Evolutionary conservation across 2,797 vertebrate genomes (phyloP).

Genomic region (Iguana delicatissima): DNA sequence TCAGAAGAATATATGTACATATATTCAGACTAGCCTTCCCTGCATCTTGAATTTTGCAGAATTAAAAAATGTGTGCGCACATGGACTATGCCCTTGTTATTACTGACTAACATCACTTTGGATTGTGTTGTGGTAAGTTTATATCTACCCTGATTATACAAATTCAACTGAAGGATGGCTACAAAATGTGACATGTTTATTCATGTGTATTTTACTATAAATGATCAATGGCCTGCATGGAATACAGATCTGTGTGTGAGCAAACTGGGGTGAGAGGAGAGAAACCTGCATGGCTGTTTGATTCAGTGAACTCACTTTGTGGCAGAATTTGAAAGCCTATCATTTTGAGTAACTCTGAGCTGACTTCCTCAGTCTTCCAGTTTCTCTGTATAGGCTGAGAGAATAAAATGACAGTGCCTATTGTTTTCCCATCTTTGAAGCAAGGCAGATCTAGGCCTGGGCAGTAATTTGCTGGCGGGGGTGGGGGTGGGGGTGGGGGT

Average conservation of each 20-base stretch:
- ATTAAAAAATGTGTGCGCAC: neutral
- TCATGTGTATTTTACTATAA: neutral
- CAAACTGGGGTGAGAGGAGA: neutral
- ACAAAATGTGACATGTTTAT: neutral
- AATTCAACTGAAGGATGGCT: neutral
- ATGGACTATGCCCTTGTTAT: neutral
- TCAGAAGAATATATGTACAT: neutral
- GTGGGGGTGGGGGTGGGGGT: too few relatives aligned
- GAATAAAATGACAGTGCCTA: neutral
- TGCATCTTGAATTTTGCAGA: neutral
- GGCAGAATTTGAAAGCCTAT: neutral
- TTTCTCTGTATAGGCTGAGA: neutral
- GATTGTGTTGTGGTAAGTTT: neutral
- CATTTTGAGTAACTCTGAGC: neutral
- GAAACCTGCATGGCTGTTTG: neutral
- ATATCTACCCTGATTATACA: neutral
- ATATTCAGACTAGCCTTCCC: neutral
- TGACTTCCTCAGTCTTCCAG: neutral
- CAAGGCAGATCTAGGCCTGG: neutral
- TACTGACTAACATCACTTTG: neutral
- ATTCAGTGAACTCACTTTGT: neutral
- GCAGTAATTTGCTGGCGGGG: too few relatives aligned
- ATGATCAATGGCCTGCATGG: neutral
- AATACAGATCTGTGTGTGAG: neutral
- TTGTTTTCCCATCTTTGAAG: neutral